Base-by-base conservation (phyloP, 2,797 vertebrate genomes). In the Odontamblyopus rebecca region DNA sequence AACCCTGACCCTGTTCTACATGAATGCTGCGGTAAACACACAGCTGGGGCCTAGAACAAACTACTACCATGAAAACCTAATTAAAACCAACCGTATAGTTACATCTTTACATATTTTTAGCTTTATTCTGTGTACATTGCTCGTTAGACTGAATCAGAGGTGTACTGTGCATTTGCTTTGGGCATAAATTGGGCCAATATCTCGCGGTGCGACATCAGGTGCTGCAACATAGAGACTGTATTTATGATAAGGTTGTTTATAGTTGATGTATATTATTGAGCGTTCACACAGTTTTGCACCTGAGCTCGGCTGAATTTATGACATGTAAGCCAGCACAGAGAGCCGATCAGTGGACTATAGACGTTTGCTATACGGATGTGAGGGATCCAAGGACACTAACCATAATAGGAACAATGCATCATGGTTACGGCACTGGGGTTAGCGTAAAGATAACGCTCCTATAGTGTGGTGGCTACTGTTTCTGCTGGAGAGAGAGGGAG, bases 371-470 rank as follows among this genome's bases (percentile, higher is more conserved):
- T 67, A 57, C 67, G 8, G 27, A 56, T 62, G 23, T 68, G 16
- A 29, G 60, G 64, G 72, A 77, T 67, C 70, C 79, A 81, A 87
- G 79, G 86, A 84, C 86, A 75, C 41, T 68, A 64, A 75, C 73
- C 63, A 69, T 82, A 85, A 86, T 76, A 79, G 86, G 71, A 64
- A 64, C 50, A 70, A 83, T 86, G 75, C 82, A 86, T 88, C 85
- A 87, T 67, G 38, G 73, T 83, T 79, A 79, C 69, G 70, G 65
- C 74, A 75, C 69, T 67, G 38, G 32, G 70, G 35, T 65, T 3
- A 54, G 69, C 51, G 11, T 35, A 56, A 41, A 57, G 29, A 61
- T 79, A 74, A 71, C 63, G 38, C 74, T 61, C 15, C 48, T 3
- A 13, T 4, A 4, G 64, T 70, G 66, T 59, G 68, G 65, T 65